These are phyloP conservation scores for Melangyna quadrimaculata DNA, from an alignment of 2,888 invertebrate species.

Conservation along the genomic window DNA sequence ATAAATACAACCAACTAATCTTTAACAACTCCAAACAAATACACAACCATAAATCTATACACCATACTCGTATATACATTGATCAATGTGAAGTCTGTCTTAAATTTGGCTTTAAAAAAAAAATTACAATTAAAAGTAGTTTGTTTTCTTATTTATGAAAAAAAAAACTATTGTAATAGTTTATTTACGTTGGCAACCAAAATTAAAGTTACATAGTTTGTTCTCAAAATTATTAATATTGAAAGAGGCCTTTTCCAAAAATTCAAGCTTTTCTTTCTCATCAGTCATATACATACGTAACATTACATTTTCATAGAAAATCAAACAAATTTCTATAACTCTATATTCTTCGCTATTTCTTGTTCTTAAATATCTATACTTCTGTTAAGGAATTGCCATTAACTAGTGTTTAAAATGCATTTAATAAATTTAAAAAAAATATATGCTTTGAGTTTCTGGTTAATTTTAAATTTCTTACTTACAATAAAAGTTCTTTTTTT, in stretches of 20 bases:
- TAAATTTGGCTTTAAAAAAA: conserved; percentile 59
- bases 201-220: conserved; percentile 15
- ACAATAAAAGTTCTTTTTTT: conserved; percentile 2
- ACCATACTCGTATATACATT: conserved; percentile 29
- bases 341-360: conserved; percentile 2
- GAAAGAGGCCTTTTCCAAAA: conserved; percentile 6
- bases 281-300: conserved; percentile 11
- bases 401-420: conserved; percentile 19
- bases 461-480: not conserved
- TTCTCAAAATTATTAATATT: conserved; percentile 10
- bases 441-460: conserved; percentile 1
- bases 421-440: conserved; percentile 1
- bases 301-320: conserved; percentile 1
- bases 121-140: conserved; percentile 30
- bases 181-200: conserved; percentile 40
- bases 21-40: not conserved
- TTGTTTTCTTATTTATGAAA: conserved; percentile 18
- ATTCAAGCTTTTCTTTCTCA: conserved; percentile 23
- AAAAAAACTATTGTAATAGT: no score
- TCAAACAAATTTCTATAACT: conserved; percentile 8
- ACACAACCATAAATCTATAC: not conserved
- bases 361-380: not conserved
- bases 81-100: conserved; percentile 70
- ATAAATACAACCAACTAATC: not conserved
- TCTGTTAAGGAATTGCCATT: not conserved